Conservation (phyloP, 2,113 vertebrate genomes). For the Corydoras sp. region DNA sequence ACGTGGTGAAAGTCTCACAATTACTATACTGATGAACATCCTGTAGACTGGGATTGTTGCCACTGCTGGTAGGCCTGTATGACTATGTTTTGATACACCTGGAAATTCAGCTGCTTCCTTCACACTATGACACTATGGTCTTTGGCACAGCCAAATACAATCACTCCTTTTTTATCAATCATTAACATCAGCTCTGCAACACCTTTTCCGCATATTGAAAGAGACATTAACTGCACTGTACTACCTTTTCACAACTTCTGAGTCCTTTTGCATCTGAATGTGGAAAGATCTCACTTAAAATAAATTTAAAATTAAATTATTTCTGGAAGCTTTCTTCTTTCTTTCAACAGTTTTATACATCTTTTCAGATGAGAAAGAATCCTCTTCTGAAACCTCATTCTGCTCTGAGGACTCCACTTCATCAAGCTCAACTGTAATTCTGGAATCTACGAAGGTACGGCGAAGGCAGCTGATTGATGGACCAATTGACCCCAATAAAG, state of each 20-base stretch:
- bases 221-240: too few species aligned
- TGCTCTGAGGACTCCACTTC: neutral
- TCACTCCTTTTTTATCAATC: neutral
- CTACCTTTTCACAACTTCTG: too few species aligned
- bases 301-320: neutral
- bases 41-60: neutral
- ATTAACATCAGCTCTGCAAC: too few species aligned
- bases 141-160: too few species aligned
- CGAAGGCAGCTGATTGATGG: neutral
- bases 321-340: neutral
- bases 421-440: constrained; percentile 3
- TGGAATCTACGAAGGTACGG: neutral
- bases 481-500: neutral
- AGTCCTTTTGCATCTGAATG: too few species aligned
- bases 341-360: neutral
- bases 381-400: neutral
- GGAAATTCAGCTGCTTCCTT: too few species aligned
- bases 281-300: too few species aligned
- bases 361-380: neutral
- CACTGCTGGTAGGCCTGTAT: neutral
- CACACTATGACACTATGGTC: too few species aligned
- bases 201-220: too few species aligned
- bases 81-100: neutral
- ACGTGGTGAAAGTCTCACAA: too few species aligned
- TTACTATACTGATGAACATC: too few species aligned